These are phyloP conservation scores for Lagocephalus sceleratus DNA, from an alignment of 2,797 vertebrate genomes.

Conservation along the genomic window DNA sequence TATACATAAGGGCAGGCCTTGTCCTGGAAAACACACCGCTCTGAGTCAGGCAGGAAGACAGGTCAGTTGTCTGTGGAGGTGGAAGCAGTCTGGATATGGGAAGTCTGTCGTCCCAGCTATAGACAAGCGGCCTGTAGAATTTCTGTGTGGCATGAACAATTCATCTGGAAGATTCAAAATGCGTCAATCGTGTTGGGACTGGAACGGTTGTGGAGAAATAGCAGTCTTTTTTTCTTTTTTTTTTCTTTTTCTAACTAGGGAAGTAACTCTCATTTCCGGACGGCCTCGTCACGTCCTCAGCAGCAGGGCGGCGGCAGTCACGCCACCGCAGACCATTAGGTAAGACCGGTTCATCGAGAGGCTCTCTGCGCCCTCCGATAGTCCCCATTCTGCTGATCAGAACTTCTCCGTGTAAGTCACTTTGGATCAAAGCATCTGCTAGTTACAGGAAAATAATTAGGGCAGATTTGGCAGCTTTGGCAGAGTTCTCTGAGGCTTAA, in stretches of 20 bases:
- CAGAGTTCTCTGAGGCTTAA: slow-evolving; percentile 69
- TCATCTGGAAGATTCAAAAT: slow-evolving; percentile 55
- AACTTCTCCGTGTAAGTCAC: slow-evolving; percentile 64
- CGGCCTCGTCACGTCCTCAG: slow-evolving; percentile 34
- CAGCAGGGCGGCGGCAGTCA: slow-evolving; percentile 14
- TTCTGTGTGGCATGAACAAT: slow-evolving; percentile 38
- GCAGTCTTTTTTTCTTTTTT: slow-evolving; percentile 19
- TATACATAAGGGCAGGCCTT: slow-evolving; percentile 46
- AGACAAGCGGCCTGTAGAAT: slow-evolving; percentile 18
- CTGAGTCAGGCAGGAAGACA: slow-evolving; percentile 77
- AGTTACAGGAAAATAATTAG: slow-evolving; percentile 60
- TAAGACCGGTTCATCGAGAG: slow-evolving; percentile 27
- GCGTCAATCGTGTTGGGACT: slow-evolving; percentile 33
- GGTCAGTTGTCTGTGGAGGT: slow-evolving; percentile 59
- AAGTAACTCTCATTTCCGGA: slow-evolving; percentile 38
- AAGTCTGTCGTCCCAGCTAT: slow-evolving; percentile 35
- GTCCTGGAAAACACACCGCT: slow-evolving; percentile 59
- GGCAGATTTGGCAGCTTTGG: slow-evolving; percentile 70
- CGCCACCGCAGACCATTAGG: slow-evolving; percentile 26
- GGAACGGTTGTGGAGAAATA: slow-evolving; percentile 27
- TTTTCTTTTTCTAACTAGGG: background rate
- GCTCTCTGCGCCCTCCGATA: slow-evolving; percentile 22
- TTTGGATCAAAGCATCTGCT: slow-evolving; percentile 71
- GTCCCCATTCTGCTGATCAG: slow-evolving; percentile 37
- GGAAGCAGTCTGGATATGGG: slow-evolving; percentile 65